Evolutionary conservation across 23 tunicate species (phyloP).

Genomic region (Halocynthia aurantium): DNA sequence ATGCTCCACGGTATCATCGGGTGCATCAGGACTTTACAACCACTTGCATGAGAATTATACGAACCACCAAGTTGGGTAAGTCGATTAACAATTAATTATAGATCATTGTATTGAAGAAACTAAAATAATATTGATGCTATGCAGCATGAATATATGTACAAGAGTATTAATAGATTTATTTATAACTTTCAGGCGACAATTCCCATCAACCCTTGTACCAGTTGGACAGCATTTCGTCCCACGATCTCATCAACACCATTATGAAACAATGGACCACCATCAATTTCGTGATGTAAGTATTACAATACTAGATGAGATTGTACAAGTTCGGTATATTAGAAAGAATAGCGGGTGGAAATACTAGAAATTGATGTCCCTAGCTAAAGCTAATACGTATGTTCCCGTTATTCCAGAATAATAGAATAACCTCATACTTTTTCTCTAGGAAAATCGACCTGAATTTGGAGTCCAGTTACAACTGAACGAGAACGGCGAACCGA

Average conservation of each 20-base stretch:
- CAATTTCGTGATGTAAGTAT: too few relatives aligned
- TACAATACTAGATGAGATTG: too few relatives aligned
- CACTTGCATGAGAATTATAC: slow-evolving; percentile 55
- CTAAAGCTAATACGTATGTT: too few relatives aligned
- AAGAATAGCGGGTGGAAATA: too few relatives aligned
- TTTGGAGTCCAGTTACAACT: slow-evolving; percentile 20
- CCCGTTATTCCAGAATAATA: too few relatives aligned
- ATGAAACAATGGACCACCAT: slow-evolving; percentile 47
- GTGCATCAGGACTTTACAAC: slow-evolving; percentile 57
- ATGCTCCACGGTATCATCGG: slow-evolving; percentile 29
- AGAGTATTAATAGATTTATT: too few relatives aligned
- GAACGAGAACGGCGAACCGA: slow-evolving; percentile 24
- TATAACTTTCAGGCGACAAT: slow-evolving; percentile 1
- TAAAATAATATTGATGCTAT: too few relatives aligned
- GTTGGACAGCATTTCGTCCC: slow-evolving; percentile 4
- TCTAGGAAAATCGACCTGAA: slow-evolving; percentile 17
- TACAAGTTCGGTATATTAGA: too few relatives aligned
- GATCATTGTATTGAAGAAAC: too few relatives aligned
- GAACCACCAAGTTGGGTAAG: not conserved
- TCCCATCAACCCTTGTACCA: slow-evolving; percentile 12
- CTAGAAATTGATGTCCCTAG: too few relatives aligned
- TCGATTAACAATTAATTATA: too few relatives aligned
- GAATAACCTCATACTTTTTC: not conserved
- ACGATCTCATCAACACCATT: slow-evolving; percentile 35
- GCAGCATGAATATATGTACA: too few relatives aligned